These are phyloP conservation scores for Cyphomyrus discorhynchus DNA, from an alignment of 2,113 vertebrate species.

Conservation along the genomic window DNA sequence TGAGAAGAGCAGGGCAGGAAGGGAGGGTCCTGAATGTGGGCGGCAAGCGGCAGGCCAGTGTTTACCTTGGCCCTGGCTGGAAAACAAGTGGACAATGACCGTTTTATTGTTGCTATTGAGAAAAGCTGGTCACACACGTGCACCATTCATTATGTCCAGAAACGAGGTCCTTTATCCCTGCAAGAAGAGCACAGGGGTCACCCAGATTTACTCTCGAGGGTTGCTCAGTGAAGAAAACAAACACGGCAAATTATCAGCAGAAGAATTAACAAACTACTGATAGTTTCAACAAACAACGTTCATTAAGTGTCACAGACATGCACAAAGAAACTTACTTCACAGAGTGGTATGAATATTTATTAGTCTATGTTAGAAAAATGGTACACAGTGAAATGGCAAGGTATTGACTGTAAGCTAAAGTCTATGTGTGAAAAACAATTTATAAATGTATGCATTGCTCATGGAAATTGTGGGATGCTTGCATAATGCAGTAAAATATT, in stretches of 20 bases:
- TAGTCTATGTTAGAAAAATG: not conserved
- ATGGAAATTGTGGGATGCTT: not conserved
- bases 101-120: not conserved
- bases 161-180: not conserved
- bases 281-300: not conserved
- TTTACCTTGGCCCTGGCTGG: not conserved
- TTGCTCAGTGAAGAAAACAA: not conserved
- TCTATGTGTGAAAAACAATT: not conserved
- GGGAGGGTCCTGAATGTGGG: not conserved
- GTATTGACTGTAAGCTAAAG: not conserved
- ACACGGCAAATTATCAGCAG: not conserved
- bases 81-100: not conserved
- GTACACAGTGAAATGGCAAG: not conserved
- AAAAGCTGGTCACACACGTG: not conserved
- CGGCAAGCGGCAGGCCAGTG: not conserved
- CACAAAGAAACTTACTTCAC: not conserved
- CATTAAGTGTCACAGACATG: not conserved
- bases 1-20: slow-evolving; percentile 1
- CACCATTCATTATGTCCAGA: not conserved
- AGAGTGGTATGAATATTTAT: not conserved
- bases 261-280: not conserved
- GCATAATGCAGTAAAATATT: not conserved
- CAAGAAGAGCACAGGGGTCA: not conserved
- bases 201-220: not conserved
- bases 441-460: not conserved